Percentiles rank a stretch among this genome's conserved stretches.
phyloP scores from a whole-genome alignment of 2,797 vertebrate genomes.

The Mionectes olivaceus region DNA sequence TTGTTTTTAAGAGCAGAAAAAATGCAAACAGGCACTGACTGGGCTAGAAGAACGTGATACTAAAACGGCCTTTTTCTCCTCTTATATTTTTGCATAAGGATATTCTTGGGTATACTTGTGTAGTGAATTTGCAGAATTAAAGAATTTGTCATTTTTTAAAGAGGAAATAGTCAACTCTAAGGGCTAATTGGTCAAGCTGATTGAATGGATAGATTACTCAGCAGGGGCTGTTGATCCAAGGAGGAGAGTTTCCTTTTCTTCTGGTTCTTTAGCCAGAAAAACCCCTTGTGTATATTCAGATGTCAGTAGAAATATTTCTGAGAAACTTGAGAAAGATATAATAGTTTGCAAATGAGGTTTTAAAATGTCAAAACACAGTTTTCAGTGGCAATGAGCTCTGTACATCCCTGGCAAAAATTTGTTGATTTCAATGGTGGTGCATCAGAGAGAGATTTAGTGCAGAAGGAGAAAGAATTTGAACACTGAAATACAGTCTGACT shows the following conservation, averaged over 20 bases:
- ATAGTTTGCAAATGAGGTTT: slow-evolving; percentile 63
- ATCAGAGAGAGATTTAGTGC: neutral
- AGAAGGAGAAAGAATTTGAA: slow-evolving; percentile 50
- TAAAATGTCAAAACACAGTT: slow-evolving; percentile 65
- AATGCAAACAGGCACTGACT: neutral
- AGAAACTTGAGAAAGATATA: slow-evolving; percentile 49
- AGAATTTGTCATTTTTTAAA: neutral
- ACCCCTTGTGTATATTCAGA: neutral
- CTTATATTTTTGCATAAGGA: neutral
- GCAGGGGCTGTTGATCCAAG: slow-evolving; percentile 20
- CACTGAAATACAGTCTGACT: slow-evolving; percentile 23
- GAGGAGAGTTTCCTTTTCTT: slow-evolving; percentile 38
- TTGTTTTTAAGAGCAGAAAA: neutral
- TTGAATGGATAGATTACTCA: slow-evolving; percentile 17
- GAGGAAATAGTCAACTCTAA: neutral
- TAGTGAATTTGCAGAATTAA: neutral
- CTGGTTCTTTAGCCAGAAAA: slow-evolving; percentile 15
- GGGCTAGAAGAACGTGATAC: neutral
- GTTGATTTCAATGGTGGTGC: neutral
- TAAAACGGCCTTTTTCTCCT: neutral
- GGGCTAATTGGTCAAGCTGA: slow-evolving; percentile 30
- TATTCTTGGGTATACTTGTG: neutral
- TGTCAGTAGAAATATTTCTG: slow-evolving; percentile 42
- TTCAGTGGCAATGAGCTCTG: slow-evolving; percentile 48
- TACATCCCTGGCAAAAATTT: neutral